A percentile compares a stretch with the other conserved stretches of the same genome.
Evolutionary conservation across 2,113 vertebrate genomes (phyloP).

Genomic region (Taurulus bubalis): DNA sequence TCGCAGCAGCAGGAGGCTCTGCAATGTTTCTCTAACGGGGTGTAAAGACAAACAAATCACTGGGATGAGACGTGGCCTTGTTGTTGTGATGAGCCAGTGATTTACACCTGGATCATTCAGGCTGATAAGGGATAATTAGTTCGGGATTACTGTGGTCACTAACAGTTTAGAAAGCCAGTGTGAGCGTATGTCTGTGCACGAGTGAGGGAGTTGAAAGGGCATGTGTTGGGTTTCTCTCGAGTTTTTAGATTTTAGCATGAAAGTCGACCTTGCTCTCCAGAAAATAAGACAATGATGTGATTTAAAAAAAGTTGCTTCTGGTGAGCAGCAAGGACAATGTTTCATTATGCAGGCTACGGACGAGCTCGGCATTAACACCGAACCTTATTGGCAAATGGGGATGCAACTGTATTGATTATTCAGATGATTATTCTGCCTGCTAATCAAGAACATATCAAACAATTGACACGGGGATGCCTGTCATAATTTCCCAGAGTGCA

Average conservation of each 20-base stretch:
- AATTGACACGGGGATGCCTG: background rate
- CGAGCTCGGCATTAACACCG: background rate
- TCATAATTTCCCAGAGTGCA: background rate
- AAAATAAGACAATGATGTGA: background rate
- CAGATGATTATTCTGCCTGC: background rate
- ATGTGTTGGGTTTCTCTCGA: background rate
- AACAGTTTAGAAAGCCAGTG: slow-evolving; percentile 21
- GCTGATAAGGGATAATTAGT: slow-evolving; percentile 62
- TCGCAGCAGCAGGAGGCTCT: slow-evolving; percentile 62
- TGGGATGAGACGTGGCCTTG: slow-evolving; percentile 56
- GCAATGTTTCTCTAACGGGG: slow-evolving; percentile 76
- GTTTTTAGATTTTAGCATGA: background rate
- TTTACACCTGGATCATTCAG: slow-evolving; percentile 73
- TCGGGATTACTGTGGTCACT: slow-evolving; percentile 43
- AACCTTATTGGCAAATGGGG: background rate
- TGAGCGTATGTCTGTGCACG: background rate
- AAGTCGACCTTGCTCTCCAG: background rate
- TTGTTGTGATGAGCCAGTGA: slow-evolving; percentile 67
- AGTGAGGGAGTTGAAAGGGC: background rate
- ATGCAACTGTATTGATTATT: background rate
- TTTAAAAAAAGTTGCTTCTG: background rate
- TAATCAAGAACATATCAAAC: background rate
- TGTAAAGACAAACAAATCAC: slow-evolving; percentile 82
- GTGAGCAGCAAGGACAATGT: background rate
- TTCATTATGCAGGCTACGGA: background rate